A percentile compares a stretch with the other conserved stretches of the same genome.
phyloP scores from a whole-genome alignment of 2,113 vertebrate species.

The Pontoporia blainvillei region DNA sequence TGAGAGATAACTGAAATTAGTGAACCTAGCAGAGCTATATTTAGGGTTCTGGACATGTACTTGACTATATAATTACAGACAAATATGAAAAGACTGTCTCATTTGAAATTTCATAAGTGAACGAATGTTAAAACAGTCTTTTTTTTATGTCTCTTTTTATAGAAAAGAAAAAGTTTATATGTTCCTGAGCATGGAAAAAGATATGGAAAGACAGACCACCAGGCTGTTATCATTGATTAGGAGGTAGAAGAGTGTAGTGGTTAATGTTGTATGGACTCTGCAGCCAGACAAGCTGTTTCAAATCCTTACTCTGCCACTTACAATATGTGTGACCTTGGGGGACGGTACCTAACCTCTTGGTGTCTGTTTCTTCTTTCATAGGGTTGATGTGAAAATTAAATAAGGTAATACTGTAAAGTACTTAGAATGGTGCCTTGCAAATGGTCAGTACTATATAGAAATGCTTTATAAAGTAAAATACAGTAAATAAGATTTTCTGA shows the following conservation, averaged over 20 bases:
- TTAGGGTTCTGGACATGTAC: not conserved
- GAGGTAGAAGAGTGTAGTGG: not conserved
- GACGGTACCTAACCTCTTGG: not conserved
- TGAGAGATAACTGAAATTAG: constrained; percentile 4
- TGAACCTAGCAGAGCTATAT: not conserved
- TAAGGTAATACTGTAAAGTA: not conserved
- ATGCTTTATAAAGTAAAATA: not conserved
- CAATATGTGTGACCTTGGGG: not conserved
- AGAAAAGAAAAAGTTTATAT: not conserved
- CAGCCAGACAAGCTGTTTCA: not conserved
- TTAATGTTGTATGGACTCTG: not conserved
- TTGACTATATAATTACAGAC: not conserved
- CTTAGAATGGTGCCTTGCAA: not conserved
- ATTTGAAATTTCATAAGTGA: constrained; percentile 22
- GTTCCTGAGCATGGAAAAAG: not conserved
- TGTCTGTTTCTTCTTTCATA: constrained; percentile 1
- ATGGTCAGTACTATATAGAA: not conserved
- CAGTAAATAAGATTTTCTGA: not conserved
- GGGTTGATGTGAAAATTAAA: not conserved
- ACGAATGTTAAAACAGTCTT: not conserved
- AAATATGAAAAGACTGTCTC: not conserved
- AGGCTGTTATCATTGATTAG: not conserved
- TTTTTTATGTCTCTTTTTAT: not conserved
- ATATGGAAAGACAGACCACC: not conserved
- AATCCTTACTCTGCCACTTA: not conserved